Conservation (phyloP, 2,113 vertebrate species). For the Todiramphus chloris region DNA sequence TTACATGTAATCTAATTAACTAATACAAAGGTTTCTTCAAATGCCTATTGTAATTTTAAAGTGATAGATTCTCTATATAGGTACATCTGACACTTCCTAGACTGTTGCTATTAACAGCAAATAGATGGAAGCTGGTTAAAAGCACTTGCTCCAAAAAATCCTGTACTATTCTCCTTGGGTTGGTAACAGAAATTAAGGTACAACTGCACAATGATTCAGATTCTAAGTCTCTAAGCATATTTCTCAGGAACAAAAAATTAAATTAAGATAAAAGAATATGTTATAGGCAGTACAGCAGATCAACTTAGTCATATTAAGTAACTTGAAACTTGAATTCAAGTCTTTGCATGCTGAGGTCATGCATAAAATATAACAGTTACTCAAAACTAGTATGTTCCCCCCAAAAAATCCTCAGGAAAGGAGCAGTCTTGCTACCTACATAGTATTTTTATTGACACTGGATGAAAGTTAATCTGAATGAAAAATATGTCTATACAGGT, state of each 20-base stretch:
- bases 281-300: background rate
- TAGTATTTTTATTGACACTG: background rate
- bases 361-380: background rate
- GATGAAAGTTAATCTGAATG: background rate
- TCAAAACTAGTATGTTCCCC: background rate
- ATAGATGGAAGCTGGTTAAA: background rate
- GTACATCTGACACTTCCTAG: background rate
- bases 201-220: background rate
- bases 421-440: background rate
- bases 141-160: background rate
- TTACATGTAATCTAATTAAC: slow-evolving; percentile 38
- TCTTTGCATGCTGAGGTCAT: background rate
- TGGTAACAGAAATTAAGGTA: background rate
- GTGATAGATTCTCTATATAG: background rate
- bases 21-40: slow-evolving; percentile 1
- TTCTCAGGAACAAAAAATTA: background rate
- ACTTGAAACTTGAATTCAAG: background rate
- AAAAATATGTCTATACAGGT: background rate
- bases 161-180: background rate
- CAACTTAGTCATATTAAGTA: background rate
- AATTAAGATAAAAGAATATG: background rate
- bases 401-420: background rate
- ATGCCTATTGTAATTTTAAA: background rate
- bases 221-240: background rate
- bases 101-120: background rate